phyloP scores from a whole-genome alignment of 2,797 vertebrate genomes.

The Simalia tracyae region DNA sequence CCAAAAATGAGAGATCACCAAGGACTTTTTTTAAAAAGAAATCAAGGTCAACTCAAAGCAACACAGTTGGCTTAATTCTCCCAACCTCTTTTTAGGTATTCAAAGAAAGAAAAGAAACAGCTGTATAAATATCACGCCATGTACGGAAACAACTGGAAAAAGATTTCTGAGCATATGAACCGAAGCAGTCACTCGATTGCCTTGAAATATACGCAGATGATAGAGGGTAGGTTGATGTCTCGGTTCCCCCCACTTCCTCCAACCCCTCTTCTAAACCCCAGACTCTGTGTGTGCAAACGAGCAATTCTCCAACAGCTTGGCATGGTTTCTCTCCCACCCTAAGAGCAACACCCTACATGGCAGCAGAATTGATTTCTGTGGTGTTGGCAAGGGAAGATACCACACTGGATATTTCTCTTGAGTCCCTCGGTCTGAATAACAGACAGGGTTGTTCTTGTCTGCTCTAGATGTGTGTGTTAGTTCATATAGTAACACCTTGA shows the following conservation, averaged over 20 bases:
- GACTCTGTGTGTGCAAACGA: no score
- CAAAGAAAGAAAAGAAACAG: conserved; percentile 60
- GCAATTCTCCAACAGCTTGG: no score
- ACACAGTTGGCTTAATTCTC: neutral
- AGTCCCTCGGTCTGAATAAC: neutral
- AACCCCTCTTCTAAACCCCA: neutral
- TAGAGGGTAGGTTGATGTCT: conserved; percentile 50
- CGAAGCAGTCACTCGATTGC: conserved; percentile 71
- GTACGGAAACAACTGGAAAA: conserved; percentile 77
- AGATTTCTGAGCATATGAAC: conserved; percentile 71
- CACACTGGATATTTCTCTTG: no score
- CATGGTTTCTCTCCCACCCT: no score
- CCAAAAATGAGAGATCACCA: no score
- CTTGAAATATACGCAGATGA: conserved; percentile 74
- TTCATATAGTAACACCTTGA: neutral
- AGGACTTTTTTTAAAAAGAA: neutral
- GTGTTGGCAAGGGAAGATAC: no score
- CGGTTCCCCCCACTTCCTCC: accelerated
- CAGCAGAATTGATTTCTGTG: no score
- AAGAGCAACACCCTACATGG: no score
- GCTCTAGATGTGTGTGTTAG: neutral
- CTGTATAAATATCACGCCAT: conserved; percentile 67
- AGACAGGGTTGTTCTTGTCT: neutral
- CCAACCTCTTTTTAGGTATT: conserved; percentile 62
- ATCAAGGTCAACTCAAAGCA: neutral